A percentile compares a stretch with the other conserved stretches of the same genome.
Evolutionary conservation across 2,113 vertebrate species (phyloP).

Genomic region (Phyllopteryx taeniolatus): DNA sequence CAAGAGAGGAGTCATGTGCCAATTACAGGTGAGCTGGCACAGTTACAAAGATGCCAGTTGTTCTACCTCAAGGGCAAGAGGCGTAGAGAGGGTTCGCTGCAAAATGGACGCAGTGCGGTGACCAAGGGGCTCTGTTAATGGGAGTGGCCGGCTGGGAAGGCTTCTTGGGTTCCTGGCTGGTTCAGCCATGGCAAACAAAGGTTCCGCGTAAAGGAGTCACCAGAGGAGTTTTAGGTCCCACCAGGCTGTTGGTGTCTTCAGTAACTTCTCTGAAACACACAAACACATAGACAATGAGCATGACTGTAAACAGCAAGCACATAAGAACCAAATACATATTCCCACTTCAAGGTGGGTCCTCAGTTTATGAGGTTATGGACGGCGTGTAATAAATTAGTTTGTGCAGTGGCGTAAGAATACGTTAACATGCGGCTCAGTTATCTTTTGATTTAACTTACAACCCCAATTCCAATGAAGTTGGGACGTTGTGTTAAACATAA

Average conservation of each 20-base stretch:
- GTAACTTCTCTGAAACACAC: conserved; percentile 43
- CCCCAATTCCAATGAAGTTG: too few relatives aligned
- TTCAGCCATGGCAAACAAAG: conserved; percentile 37
- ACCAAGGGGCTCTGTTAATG: background rate
- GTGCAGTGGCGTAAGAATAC: too few relatives aligned
- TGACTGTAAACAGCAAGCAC: background rate
- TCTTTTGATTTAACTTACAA: too few relatives aligned
- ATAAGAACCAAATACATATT: too few relatives aligned
- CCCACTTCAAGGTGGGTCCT: too few relatives aligned
- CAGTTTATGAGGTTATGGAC: too few relatives aligned
- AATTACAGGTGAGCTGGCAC: background rate
- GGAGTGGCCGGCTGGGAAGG: background rate
- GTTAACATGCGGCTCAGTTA: too few relatives aligned
- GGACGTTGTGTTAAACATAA: too few relatives aligned
- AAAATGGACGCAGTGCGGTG: background rate
- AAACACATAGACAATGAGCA: background rate
- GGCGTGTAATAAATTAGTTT: too few relatives aligned
- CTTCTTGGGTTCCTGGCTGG: conserved; percentile 32
- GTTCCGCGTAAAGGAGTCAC: conserved; percentile 55
- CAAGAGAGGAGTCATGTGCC: background rate
- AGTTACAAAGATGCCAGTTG: conserved; percentile 3
- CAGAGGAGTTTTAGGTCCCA: conserved; percentile 45
- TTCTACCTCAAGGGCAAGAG: conserved; percentile 18
- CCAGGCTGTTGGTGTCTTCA: conserved; percentile 54
- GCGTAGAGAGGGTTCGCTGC: conserved; percentile 17